Base-by-base conservation (phyloP, 2,113 vertebrate species). In the Thalassarche chlororhynchos region DNA sequence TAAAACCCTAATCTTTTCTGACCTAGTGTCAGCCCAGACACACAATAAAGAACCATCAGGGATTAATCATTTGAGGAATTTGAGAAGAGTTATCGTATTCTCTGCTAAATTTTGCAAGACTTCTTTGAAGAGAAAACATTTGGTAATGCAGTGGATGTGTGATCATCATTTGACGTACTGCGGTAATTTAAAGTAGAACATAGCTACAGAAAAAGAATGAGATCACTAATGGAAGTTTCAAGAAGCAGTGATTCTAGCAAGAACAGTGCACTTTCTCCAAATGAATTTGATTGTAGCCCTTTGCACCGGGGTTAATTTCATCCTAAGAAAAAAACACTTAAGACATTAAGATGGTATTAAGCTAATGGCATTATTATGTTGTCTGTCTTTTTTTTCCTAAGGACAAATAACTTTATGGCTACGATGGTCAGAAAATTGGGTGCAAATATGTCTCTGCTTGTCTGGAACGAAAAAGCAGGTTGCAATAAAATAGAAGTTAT, bases 1-100 rank as follows among this genome's bases (percentile, higher is more conserved):
- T 95, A 91, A 97, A 97, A 92, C 34, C 61, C 72, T 87, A 91
- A 89, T 85, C 52, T 95, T 93, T 96, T 89, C 74, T 87, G 74
- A 94, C 86, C 84, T 66, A 32, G 4, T 94, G 46, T 94, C 16
- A 4, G 42, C 29, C 54, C 58, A 88, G 94, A 85, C 62, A 85
- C 25, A 80, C 34, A 83, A 75, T 95, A 87, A 95, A 84, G 61
- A 85, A 83, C 36, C 42, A 87, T 58, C 51, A 69, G 51, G 36
- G 42, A 90, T 94, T 96, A 95, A 91, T 96, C 74, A 91, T 82
- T 93, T 87, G 55, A 81, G n/a, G 54, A 87, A 74, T 91, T 83
- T 0, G 0, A 69, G 49, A 91, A 84, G 61, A 83, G 16, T 78
- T 87, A 89, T 51, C 0, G 2, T 62, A 85, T 85, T 82, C 75